Evolutionary conservation across 2,797 vertebrate species (phyloP).

Genomic region (Hypotaenidia philippensis): DNA sequence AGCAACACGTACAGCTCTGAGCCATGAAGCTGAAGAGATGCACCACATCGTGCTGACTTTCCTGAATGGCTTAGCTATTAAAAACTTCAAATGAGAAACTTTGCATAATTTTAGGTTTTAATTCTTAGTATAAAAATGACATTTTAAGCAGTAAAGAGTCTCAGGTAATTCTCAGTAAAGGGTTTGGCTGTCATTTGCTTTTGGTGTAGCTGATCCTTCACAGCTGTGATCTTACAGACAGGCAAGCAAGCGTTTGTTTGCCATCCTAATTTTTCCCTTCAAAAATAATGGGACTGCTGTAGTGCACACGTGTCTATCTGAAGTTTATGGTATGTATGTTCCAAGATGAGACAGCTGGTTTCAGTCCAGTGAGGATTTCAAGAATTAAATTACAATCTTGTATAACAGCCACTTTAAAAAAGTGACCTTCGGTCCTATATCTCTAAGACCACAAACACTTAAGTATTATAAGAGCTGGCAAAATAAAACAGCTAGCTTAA

Average conservation of each 20-base stretch:
- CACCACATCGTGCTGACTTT: not conserved
- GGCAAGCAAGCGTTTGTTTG: not conserved
- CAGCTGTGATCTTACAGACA: not conserved
- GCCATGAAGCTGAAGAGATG: not conserved
- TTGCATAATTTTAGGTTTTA: not conserved
- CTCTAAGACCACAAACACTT: not conserved
- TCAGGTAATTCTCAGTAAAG: not conserved
- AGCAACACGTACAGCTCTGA: not conserved
- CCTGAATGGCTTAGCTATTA: not conserved
- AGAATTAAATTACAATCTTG: not conserved
- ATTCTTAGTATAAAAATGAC: not conserved
- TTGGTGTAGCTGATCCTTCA: not conserved
- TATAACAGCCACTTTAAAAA: not conserved
- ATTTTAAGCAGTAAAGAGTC: not conserved
- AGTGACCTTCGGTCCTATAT: not conserved
- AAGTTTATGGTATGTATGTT: not conserved
- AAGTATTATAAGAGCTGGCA: not conserved
- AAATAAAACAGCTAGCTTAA: not conserved
- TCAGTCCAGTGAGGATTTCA: not conserved
- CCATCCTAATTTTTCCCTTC: not conserved
- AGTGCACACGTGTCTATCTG: not conserved
- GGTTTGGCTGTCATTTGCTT: not conserved
- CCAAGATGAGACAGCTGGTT: not conserved
- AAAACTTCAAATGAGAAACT: not conserved
- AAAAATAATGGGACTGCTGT: not conserved